phyloP scores from a whole-genome alignment of 1,140 invertebrate species.

The Drosophila willistoni region DNA sequence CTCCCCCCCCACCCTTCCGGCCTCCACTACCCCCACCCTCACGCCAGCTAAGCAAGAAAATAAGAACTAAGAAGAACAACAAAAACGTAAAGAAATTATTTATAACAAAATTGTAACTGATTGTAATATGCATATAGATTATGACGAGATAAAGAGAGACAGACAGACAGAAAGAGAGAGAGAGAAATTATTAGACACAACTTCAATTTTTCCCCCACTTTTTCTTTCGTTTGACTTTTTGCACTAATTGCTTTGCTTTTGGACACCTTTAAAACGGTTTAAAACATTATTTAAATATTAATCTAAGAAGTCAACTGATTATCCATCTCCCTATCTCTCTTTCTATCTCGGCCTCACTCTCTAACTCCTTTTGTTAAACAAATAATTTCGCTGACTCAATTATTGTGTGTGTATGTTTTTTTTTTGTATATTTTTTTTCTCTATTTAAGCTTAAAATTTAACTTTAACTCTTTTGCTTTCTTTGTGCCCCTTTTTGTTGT shows the following conservation, averaged over 20 bases:
- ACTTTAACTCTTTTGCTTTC: conserved; percentile 22
- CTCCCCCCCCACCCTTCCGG: neutral
- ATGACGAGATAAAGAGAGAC: neutral
- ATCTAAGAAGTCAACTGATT: neutral
- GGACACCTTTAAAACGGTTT: neutral
- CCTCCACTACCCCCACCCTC: neutral
- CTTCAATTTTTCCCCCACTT: neutral
- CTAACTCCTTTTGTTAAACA: neutral
- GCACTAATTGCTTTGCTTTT: conserved; percentile 5
- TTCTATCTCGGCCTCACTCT: no score
- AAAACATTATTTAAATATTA: conserved; percentile 8
- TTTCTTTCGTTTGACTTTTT: no score
- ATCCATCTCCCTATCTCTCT: neutral
- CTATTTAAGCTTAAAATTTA: conserved; percentile 30
- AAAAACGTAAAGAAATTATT: neutral
- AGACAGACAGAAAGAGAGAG: neutral
- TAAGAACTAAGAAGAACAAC: neutral
- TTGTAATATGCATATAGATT: neutral
- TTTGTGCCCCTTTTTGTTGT: conserved; percentile 40
- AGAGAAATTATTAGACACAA: neutral
- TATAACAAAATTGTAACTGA: conserved; percentile 5
- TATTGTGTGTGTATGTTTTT: neutral
- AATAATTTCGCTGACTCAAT: neutral
- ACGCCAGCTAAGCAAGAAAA: neutral
- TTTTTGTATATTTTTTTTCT: neutral